Evolutionary conservation across 2,113 vertebrate genomes (phyloP), one percentile per base, ranked within the genome.

Genomic region (Heliornis fulica): DNA sequence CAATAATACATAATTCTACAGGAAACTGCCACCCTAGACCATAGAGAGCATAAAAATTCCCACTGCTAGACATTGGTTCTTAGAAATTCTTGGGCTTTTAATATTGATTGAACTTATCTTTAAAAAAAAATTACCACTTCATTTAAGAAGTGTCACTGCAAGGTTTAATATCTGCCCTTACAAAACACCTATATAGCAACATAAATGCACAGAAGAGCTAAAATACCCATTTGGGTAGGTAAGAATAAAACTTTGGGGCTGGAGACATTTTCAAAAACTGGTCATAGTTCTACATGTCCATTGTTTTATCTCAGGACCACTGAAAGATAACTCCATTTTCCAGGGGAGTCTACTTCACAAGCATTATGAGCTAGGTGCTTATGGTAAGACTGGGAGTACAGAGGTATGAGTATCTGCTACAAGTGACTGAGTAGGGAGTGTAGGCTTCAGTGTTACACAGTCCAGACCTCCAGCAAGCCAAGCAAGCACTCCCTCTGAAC

Each of bases 401-500:
- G 51, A 82, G 17, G 56, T 26, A 65, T 9, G 66, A 79, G 48
- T 1, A 5, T 36, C 60, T 0, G 1, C 34, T 92, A 26, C 45
- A 19, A 36, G 10, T 5, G 45, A 18, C 63, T 7, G 19, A 46
- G 45, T 0, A 38, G 63, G 22, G 54, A 92, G 54, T n/a, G 46
- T 83, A 11, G 10, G 29, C 43, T 66, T 12, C 60, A n/a, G 46
- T 6, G 6, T 95, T 87, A 78, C 83, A 89, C 51, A 92, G 72
- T 46, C 79, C 94, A 93, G 95, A 78, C 46, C 76, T 66, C 54
- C 68, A 75, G 69, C 69, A 65, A 69, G 81, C 36, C 76, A 34
- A 16, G 53, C 29, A 77, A 80, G 75, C 59, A 51, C 90, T 93
- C 68, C 54, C 80, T 59, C 79, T 83, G 83, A 95, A 92, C 64